phyloP scores from a whole-genome alignment of 1,140 invertebrate species.

The Hydropsyche tenuis region DNA sequence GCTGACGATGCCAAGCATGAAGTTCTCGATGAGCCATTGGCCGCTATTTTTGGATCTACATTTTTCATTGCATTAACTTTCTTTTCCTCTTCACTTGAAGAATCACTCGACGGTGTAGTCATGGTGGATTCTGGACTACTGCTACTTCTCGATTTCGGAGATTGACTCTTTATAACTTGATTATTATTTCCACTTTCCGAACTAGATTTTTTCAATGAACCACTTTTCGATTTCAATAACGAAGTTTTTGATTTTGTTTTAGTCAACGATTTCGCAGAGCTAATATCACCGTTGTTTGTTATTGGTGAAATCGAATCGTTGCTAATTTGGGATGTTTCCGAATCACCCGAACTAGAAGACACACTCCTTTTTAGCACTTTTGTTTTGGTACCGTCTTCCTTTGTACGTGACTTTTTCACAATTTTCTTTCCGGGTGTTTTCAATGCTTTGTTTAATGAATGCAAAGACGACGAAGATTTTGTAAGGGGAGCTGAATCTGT shows the following conservation, averaged over 20 bases:
- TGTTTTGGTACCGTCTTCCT: constrained; percentile 56
- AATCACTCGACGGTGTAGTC: constrained; percentile 57
- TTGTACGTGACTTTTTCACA: constrained; percentile 60
- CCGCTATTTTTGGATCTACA: constrained; percentile 46
- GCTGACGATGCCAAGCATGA: constrained; percentile 63
- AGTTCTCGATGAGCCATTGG: constrained; percentile 57
- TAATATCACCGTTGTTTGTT: constrained; percentile 24
- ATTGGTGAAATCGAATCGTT: constrained; percentile 27
- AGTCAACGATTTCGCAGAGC: constrained; percentile 50
- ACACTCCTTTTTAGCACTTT: constrained; percentile 58
- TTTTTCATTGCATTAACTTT: constrained; percentile 54
- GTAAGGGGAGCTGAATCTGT: constrained; percentile 58
- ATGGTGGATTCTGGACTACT: constrained; percentile 57
- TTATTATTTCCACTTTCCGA: constrained; percentile 3
- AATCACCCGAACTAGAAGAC: constrained; percentile 64
- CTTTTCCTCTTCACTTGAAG: constrained; percentile 62
- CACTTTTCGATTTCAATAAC: constrained; percentile 53
- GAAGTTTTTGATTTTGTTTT: constrained; percentile 43
- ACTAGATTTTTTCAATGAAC: constrained; percentile 39
- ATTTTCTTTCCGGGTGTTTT: constrained; percentile 47
- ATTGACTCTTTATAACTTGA: neutral
- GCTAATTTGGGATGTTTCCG: constrained; percentile 53
- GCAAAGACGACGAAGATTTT: constrained; percentile 58
- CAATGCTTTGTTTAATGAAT: constrained; percentile 58
- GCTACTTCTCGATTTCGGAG: constrained; percentile 16